Base-by-base conservation (phyloP, 2,797 vertebrate species). In the Lithobates sylvaticus region DNA sequence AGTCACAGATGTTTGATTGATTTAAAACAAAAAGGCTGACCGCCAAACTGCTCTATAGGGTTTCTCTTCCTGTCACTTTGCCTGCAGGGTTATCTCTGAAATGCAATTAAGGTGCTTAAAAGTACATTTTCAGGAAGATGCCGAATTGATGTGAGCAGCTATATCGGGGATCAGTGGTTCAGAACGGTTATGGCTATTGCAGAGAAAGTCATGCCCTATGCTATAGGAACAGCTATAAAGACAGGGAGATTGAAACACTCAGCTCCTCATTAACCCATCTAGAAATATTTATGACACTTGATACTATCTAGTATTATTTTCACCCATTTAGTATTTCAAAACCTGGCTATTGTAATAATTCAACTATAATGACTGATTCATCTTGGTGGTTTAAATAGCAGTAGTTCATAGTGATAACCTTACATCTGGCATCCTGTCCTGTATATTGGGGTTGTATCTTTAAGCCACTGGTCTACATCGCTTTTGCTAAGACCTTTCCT, bases 121-220 rank as follows among this genome's bases (percentile, higher is more conserved):
- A 98, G 96, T 97, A 96, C 97, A 97, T 97, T 97, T 98, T 98
- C 97, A 97, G 97, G 96, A 97, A 97, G 96, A 96, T 93, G 95
- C 93, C 90, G 94, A 94, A 95, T 95, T 97, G 95, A 96, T 96
- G 95, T 95, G 93, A 92, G 94, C 94, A 93, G 94, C 94, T 92
- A 92, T 94, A 93, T 95, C 91, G 81, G 86, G 86, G 89, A 91
- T 90, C 93, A 94, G 93, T 89, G 91, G 89, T 89, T 93, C 94
- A 89, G 93, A 94, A 95, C 91, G 87, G 91, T 93, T 95, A 88
- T 86, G 91, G 89, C 89, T 92, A 91, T 87, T 90, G 89, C 12
- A 68, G 90, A 83, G 88, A 88, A 91, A 93, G 92, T 89, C 87
- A 74, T 92, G 87, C 88, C 90, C 91, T 90, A 78, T 80, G 76